A percentile compares a stretch with the other conserved stretches of the same genome.
These are phyloP conservation scores for Aplysina aerophoba DNA, from an alignment of 37 sponge, comb jelly and placozoan species.

Conservation along the genomic window DNA sequence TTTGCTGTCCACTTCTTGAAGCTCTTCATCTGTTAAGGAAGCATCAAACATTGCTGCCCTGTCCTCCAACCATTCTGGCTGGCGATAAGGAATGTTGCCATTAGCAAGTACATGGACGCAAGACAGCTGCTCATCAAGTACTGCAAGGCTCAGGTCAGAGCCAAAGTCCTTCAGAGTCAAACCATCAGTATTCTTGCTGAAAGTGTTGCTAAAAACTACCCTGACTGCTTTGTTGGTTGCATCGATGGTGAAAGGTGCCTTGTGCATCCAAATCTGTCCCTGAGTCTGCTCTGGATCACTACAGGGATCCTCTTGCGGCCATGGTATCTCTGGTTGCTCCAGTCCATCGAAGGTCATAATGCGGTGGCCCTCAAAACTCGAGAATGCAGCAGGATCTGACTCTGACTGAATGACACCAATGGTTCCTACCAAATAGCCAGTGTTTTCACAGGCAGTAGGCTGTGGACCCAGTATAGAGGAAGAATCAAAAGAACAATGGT, in stretches of 20 bases:
- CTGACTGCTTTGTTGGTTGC: neutral
- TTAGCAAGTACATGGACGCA: neutral
- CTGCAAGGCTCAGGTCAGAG: neutral
- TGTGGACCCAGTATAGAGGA: no score
- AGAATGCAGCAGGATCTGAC: no score
- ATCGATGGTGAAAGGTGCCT: constrained; percentile 18
- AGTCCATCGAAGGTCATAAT: constrained; percentile 18
- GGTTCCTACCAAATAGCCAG: constrained; percentile 32
- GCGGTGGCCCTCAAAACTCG: constrained; percentile 1
- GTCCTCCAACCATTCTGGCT: neutral
- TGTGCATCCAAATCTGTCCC: neutral
- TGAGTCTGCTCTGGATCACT: neutral
- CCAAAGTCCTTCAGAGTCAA: neutral
- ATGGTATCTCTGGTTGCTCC: neutral
- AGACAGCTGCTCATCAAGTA: neutral
- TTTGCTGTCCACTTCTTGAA: neutral
- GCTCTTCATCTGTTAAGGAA: neutral
- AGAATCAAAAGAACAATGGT: no score
- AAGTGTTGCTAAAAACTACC: neutral
- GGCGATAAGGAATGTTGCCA: neutral
- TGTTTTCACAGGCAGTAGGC: no score
- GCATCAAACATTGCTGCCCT: neutral
- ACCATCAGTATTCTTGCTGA: no score
- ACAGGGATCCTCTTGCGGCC: neutral
- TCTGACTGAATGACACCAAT: constrained; percentile 11